These are phyloP conservation scores for Lepidurus couesii DNA, from an alignment of 1,140 invertebrate species.

Conservation along the genomic window DNA sequence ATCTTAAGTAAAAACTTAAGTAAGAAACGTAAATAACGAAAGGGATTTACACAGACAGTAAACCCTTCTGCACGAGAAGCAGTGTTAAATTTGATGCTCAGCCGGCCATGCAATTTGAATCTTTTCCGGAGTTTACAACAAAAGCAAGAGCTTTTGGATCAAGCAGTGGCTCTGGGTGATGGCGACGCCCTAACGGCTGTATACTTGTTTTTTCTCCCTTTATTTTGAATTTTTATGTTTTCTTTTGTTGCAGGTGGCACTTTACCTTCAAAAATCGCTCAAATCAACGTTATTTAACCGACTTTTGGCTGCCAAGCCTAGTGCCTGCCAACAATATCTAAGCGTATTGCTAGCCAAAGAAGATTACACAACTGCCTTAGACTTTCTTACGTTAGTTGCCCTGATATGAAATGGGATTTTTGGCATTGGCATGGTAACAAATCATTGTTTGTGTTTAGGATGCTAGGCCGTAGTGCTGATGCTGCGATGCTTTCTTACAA, in stretches of 20 bases:
- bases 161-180: not conserved
- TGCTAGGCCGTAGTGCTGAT: not conserved
- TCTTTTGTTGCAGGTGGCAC: not conserved
- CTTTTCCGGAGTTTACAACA: not conserved
- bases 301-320: not conserved
- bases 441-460: not conserved
- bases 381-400: not conserved
- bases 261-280: not conserved
- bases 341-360: not conserved
- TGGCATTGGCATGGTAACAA: not conserved
- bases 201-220: not conserved
- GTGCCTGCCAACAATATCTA: not conserved
- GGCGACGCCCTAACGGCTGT: not conserved
- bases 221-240: not conserved
- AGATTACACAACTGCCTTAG: not conserved
- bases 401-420: too few relatives aligned
- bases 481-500: not conserved
- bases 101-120: not conserved
- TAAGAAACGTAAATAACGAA: not conserved
- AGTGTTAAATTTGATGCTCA: not conserved
- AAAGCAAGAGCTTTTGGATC: conserved; percentile 1
- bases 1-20: not conserved
- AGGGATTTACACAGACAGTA: not conserved
- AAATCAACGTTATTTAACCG: not conserved
- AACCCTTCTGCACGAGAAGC: not conserved